phyloP scores from a whole-genome alignment of 1,140 invertebrate genomes.

The Drosophila athabasca region DNA sequence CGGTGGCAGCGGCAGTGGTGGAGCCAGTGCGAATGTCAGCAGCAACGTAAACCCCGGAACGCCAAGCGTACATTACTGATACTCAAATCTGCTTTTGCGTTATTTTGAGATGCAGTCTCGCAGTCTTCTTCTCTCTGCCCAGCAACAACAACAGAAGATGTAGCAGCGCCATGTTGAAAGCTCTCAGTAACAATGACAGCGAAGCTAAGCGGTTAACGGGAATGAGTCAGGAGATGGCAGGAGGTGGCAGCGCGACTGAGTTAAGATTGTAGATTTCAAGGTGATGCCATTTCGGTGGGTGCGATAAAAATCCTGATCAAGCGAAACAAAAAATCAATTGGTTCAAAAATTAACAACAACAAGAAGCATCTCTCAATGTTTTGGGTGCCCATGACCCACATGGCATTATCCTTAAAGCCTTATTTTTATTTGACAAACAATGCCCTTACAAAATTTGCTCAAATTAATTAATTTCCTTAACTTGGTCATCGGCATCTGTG shows the following conservation, averaged over 20 bases:
- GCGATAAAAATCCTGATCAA: no score
- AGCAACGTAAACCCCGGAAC: constrained; percentile 54
- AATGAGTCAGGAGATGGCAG: neutral
- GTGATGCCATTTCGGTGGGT: no score
- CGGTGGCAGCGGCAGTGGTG: constrained; percentile 27
- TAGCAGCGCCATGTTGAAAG: constrained; percentile 55
- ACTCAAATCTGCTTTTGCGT: constrained; percentile 82
- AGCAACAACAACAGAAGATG: constrained; percentile 46
- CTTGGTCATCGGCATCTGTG: constrained; percentile 27
- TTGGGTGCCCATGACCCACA: constrained; percentile 31
- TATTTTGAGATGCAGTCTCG: constrained; percentile 82
- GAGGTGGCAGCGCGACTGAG: constrained; percentile 36
- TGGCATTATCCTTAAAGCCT: constrained; percentile 6
- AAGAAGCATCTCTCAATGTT: constrained; percentile 20
- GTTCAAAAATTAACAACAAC: neutral
- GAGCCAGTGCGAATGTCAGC: constrained; percentile 32
- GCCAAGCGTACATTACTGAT: constrained; percentile 83
- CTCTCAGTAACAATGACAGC: constrained; percentile 34
- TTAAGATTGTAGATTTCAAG: no score
- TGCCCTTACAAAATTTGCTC: constrained; percentile 70
- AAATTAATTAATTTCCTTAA: constrained; percentile 61
- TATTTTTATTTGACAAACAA: constrained; percentile 20
- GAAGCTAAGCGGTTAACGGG: constrained; percentile 41
- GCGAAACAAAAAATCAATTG: no score
- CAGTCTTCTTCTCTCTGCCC: constrained; percentile 65